Base-by-base conservation (phyloP, 2,888 invertebrate genomes). In the Osmoderma eremita region DNA sequence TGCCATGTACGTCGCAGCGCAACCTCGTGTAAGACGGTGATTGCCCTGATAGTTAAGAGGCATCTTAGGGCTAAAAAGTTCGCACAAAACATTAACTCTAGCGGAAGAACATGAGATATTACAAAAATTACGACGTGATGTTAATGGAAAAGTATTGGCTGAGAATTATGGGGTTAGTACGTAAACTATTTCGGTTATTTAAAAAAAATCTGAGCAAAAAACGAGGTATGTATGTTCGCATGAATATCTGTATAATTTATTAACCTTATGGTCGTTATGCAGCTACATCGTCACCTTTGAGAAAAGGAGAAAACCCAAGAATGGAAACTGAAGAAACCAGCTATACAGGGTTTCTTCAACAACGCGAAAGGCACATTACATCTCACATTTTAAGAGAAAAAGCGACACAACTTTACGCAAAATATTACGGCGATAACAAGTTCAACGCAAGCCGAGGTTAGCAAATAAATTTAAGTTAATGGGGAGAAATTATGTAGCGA, bases 51-150 rank as follows among this genome's bases (percentile, higher is more conserved):
- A 24, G 24, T 5, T 24, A 24, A 24, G 24, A 24, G 5, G 24
- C 24, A 24, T 24, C 3, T 4, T 24, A 5, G 5, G 3, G 5
- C 24, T 5, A 24, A 24, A 24, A 5, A 24, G 24, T 4, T 5
- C 24, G 24, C 41, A 41, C 12, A 41, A 41, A 41, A 41, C 41
- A 41, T 41, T 41, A 41, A 41, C 12, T 13, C 41, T 41, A 41
- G 41, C 41, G 41, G 41, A 41, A 41, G 8, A 41, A 41, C 41
- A 41, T 41, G 41, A 41, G 13, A 41, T 41, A 41, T 41, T 41
- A 41, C 41, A 41, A 41, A 41, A n/a, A 41, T 41, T 41, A 41
- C 41, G 41, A 41, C 41, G 12, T 13, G 13, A 10, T 41, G 41
- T 41, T 41, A 41, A 10, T 41, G 41, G 41, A 41, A 41, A 41